Evolutionary conservation across 2,888 invertebrate genomes (phyloP), one percentile per base, ranked within the genome.

Genomic region (Dryocosmus kuriphilus): DNA sequence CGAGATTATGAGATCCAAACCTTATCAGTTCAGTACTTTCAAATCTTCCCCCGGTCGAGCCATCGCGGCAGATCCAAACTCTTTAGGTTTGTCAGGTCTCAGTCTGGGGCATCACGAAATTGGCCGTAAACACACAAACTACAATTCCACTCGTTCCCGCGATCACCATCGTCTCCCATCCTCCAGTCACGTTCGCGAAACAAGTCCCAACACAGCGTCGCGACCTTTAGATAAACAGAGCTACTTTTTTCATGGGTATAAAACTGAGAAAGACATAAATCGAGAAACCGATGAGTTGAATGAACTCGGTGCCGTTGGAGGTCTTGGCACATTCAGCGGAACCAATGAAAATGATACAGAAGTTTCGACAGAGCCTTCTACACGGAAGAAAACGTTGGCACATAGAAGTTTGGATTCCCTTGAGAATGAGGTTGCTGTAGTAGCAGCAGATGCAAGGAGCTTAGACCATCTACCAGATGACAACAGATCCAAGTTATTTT

Each of bases 161-260:
- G 79, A 83, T 76, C 81, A 76, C 19, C 30, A 27, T 76, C 79
- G 80, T 76, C 81, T 80, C 6, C 74, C 80, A 1, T 19, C 67
- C 30, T 27, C 27, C 30, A 62, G 74, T 80, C 30, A 63, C 60
- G 71, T 79, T 32, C 80, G 80, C 55, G 80, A 82, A 63, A 57
- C 75, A 19, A 83, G 82, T 75, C 80, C 77, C n/a, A 80, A 83
- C 65, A 81, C 82, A 78, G 84, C 83, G 83, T 80, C 81, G 35
- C 83, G 85, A 78, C 86, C 87, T 67, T 83, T 88, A 55, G 88
- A 90, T 80, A 88, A 89, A 57, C 89, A 88, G 85, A 88, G 87
- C 80, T 89, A 89, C 89, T 89, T 89, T 88, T 90, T 90, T 89
- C 89, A 88, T 88, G 89, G 88, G 87, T 88, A 89, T 87, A 89